These are phyloP conservation scores for Heliocidaris tuberculata DNA, from an alignment of 35 echinoderm and acorn worm genomes.

Conservation along the genomic window DNA sequence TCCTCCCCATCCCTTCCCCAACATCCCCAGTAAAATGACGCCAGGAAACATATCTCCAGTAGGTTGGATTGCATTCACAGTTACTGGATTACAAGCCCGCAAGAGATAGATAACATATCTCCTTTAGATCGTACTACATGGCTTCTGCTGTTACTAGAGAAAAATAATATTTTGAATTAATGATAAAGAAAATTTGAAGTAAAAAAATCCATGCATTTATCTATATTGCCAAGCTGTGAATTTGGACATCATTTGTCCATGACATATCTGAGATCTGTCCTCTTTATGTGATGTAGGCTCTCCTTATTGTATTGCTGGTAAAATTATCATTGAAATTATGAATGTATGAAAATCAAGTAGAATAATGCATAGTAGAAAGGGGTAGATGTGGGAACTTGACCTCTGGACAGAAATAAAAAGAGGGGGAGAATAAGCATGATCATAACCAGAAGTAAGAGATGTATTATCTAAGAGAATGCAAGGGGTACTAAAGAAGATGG, in stretches of 20 bases:
- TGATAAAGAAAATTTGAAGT: background rate
- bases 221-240: too few relatives aligned
- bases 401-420: background rate
- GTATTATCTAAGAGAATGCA: background rate
- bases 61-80: background rate
- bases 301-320: background rate
- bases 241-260: too few relatives aligned
- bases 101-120: background rate
- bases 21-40: background rate
- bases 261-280: too few relatives aligned
- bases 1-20: background rate
- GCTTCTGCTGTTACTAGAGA: background rate
- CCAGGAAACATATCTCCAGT: background rate
- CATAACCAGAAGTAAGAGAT: background rate
- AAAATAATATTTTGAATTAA: background rate
- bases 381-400: background rate
- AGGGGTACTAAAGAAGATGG: background rate
- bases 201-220: too few relatives aligned
- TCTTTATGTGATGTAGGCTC: too few relatives aligned
- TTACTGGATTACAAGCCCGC: background rate
- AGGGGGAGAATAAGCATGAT: background rate
- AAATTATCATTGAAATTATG: too few relatives aligned
- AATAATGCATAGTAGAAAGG: background rate
- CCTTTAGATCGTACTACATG: background rate
- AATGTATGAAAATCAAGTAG: too few relatives aligned